phyloP scores from a whole-genome alignment of 2,113 vertebrate genomes.

The Stegostoma tigrinum region DNA sequence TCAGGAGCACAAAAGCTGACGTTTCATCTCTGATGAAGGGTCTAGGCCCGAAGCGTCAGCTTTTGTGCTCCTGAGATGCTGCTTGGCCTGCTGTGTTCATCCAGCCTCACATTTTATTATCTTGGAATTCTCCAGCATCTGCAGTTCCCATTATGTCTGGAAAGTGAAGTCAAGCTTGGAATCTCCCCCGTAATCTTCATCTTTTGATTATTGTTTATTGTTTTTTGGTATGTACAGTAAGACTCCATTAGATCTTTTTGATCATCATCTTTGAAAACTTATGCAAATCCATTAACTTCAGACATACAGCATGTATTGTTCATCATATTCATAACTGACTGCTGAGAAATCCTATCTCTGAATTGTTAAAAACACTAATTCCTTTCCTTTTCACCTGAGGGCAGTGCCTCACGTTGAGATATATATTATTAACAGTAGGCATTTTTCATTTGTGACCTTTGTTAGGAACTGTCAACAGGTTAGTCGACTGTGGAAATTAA shows the following conservation, averaged over 20 bases:
- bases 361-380: not conserved
- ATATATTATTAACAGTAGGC: no score
- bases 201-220: not conserved
- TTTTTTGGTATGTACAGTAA: not conserved
- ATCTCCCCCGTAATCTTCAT: not conserved
- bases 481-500: not conserved
- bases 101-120: no score
- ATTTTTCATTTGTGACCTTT: not conserved
- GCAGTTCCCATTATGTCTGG: no score
- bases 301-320: not conserved
- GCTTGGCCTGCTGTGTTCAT: no score
- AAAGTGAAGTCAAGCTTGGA: not conserved
- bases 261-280: not conserved
- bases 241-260: not conserved
- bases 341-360: not conserved
- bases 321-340: not conserved
- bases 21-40: no score
- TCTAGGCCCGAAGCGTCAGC: no score
- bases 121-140: no score
- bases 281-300: not conserved
- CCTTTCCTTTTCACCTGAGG: not conserved
- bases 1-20: no score
- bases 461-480: not conserved
- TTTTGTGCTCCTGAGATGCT: no score
- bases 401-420: not conserved